A percentile compares a stretch with the other conserved stretches of the same genome.
phyloP scores from a whole-genome alignment of 2,113 vertebrate species.

The Plestiodon gilberti region DNA sequence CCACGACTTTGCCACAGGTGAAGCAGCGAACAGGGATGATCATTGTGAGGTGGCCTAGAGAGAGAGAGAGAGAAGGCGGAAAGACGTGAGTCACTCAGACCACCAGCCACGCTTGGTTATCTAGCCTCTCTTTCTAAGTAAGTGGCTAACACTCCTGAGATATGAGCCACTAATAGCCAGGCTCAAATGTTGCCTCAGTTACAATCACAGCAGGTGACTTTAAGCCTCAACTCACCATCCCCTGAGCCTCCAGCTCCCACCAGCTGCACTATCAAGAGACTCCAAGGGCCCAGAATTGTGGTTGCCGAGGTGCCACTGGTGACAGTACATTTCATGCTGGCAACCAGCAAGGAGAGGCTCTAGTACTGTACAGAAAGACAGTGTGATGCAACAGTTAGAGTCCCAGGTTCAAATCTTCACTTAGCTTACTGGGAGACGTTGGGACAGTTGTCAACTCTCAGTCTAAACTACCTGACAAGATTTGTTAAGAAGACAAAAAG shows the following conservation, averaged over 20 bases:
- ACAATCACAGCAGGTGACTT: no score
- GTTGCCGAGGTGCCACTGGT: not conserved
- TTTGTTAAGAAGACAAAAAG: not conserved
- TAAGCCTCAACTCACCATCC: not conserved
- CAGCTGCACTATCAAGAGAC: no score
- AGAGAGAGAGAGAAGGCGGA: not conserved
- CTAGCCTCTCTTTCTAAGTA: not conserved
- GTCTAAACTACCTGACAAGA: not conserved
- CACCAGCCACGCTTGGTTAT: not conserved
- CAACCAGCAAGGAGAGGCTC: not conserved
- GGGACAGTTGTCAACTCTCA: not conserved
- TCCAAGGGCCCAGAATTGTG: no score
- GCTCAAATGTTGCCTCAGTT: not conserved
- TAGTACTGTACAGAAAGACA: no score
- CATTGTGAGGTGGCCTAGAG: not conserved
- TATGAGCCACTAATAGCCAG: not conserved
- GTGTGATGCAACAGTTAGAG: not conserved
- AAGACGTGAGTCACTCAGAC: not conserved
- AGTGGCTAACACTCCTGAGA: not conserved
- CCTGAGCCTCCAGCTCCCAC: not conserved
- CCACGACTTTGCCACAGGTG: slow-evolving; percentile 88
- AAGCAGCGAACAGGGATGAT: slow-evolving; percentile 76
- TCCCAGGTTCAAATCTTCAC: not conserved
- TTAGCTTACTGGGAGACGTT: not conserved
- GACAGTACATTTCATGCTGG: not conserved